Conservation (phyloP, 2,113 vertebrate species). For the Anthoscopus minutus region DNA sequence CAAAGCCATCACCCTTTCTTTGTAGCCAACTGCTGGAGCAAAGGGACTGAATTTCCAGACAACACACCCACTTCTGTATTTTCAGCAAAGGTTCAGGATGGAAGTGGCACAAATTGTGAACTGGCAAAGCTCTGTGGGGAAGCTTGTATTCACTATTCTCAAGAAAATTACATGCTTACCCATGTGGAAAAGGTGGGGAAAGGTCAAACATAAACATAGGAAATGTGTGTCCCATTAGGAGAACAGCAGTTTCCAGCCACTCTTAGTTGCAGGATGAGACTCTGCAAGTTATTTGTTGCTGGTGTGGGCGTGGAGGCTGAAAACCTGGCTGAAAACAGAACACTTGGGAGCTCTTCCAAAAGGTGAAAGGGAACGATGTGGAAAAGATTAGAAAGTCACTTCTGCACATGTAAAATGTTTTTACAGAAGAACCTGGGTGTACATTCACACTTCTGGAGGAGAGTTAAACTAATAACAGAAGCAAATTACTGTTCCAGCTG, state of each 20-base stretch:
- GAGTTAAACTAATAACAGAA: background rate
- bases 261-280: background rate
- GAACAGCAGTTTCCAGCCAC: background rate
- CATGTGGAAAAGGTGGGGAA: background rate
- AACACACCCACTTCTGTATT: background rate
- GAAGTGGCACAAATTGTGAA: background rate
- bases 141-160: background rate
- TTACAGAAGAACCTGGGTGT: background rate
- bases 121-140: background rate
- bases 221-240: background rate
- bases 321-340: background rate
- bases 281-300: background rate
- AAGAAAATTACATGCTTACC: background rate
- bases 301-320: background rate
- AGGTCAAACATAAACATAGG: background rate
- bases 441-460: background rate
- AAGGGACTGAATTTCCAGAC: background rate
- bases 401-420: background rate
- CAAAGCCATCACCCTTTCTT: background rate
- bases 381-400: background rate
- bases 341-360: background rate
- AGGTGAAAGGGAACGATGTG: background rate
- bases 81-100: background rate
- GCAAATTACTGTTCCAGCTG: background rate
- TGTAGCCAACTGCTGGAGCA: background rate